Conservation (phyloP, 2,797 vertebrate genomes). For the Hephaestus fuliginosus region DNA sequence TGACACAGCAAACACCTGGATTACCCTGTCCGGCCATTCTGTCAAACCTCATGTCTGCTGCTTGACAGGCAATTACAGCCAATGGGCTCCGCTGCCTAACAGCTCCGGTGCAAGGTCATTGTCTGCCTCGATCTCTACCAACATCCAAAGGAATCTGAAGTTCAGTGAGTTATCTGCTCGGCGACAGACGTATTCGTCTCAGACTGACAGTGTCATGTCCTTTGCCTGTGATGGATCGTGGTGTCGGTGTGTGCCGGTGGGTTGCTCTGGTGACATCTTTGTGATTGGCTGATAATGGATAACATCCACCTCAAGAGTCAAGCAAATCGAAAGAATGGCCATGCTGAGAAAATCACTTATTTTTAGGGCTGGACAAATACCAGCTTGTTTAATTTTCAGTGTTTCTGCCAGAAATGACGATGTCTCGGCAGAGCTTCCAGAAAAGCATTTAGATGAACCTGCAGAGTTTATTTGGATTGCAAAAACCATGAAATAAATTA, state of each 20-base stretch:
- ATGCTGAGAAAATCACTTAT: conserved; percentile 1
- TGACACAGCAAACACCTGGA: conserved; percentile 71
- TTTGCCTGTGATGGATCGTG: conserved; percentile 53
- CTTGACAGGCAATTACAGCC: conserved; percentile 81
- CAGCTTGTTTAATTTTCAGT: background rate
- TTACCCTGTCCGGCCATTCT: conserved; percentile 58
- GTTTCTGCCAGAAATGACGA: background rate
- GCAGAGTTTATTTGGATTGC: background rate
- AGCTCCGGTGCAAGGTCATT: conserved; percentile 70
- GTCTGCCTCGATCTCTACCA: conserved; percentile 44
- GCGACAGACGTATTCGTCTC: conserved; percentile 59
- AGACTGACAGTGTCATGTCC: conserved; percentile 64
- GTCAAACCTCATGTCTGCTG: conserved; percentile 64
- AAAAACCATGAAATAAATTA: background rate
- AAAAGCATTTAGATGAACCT: conserved; percentile 1
- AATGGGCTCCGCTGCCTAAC: conserved; percentile 58
- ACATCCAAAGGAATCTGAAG: conserved; percentile 44
- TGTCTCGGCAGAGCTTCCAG: conserved; percentile 9
- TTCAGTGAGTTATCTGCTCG: conserved; percentile 63
- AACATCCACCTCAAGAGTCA: conserved; percentile 18
- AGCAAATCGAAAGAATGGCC: conserved; percentile 10
- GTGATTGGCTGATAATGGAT: conserved; percentile 47
- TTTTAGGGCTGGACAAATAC: conserved; percentile 8
- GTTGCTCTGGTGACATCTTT: conserved; percentile 36
- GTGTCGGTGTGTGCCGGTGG: conserved; percentile 39